Percentiles rank a stretch among this genome's conserved stretches.
These are phyloP conservation scores for Plagodis pulveraria DNA, from an alignment of 2,888 invertebrate species.

Conservation along the genomic window DNA sequence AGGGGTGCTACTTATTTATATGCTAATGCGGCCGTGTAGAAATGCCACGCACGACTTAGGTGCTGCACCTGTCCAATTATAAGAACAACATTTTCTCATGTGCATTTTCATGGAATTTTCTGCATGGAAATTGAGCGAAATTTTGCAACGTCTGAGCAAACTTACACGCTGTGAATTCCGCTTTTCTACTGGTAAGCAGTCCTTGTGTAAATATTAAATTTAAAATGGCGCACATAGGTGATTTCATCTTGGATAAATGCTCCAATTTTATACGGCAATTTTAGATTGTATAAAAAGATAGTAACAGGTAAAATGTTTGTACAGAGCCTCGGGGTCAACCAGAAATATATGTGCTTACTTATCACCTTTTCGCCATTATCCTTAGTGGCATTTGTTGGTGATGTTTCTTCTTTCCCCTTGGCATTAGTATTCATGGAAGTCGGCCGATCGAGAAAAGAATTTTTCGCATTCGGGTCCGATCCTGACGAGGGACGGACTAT, in stretches of 20 bases:
- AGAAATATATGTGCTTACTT: conserved; percentile 37
- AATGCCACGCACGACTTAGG: conserved; percentile 78
- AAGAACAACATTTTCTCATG: conserved; percentile 75
- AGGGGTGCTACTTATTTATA: conserved; percentile 79
- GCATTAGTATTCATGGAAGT: conserved; percentile 83
- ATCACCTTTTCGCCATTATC: conserved; percentile 59
- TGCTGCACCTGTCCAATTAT: conserved; percentile 79
- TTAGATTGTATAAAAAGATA: conserved; percentile 18
- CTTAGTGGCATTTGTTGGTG: conserved; percentile 66
- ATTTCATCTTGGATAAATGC: conserved; percentile 30
- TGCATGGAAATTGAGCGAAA: conserved; percentile 69
- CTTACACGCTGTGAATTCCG: conserved; percentile 50
- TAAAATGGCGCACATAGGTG: conserved; percentile 30
- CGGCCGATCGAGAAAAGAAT: conserved; percentile 81
- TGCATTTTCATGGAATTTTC: conserved; percentile 79
- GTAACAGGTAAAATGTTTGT: conserved; percentile 23
- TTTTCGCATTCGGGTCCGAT: conserved; percentile 71
- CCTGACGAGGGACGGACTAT: conserved; percentile 70
- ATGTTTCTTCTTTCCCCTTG: conserved; percentile 57
- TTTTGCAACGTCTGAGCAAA: conserved; percentile 60
- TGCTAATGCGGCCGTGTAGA: conserved; percentile 73
- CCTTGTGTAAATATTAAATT: conserved; percentile 63
- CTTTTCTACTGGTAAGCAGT: conserved; percentile 44
- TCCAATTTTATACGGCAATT: conserved; percentile 21
- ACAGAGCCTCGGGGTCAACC: conserved; percentile 9